These are phyloP conservation scores for Opisthocomus hoazin DNA, from an alignment of 2,113 vertebrate genomes.

Conservation along the genomic window DNA sequence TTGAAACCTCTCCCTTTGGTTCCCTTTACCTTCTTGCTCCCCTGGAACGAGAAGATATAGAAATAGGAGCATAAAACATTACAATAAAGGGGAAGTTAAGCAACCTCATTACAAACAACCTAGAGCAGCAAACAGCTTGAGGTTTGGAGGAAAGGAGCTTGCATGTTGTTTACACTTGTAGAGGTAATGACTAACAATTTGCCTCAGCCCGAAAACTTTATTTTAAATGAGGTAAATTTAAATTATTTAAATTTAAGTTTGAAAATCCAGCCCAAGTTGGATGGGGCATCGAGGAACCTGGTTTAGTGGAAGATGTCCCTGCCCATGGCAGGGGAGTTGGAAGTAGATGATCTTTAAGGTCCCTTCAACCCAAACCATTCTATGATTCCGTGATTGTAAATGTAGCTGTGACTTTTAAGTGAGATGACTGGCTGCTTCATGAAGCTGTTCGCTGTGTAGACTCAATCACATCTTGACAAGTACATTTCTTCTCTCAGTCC, in stretches of 20 bases:
- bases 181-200: not conserved
- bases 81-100: not conserved
- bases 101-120: not conserved
- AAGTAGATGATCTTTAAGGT: too few relatives aligned
- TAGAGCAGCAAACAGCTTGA: not conserved
- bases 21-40: slow-evolving; percentile 18
- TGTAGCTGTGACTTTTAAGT: not conserved
- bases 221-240: not conserved
- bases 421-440: not conserved
- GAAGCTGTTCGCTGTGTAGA: not conserved
- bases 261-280: too few relatives aligned
- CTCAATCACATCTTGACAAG: not conserved
- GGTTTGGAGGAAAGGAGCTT: not conserved
- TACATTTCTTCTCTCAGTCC: not conserved
- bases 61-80: not conserved
- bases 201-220: not conserved
- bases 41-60: not conserved
- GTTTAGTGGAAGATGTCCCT: too few relatives aligned
- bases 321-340: too few relatives aligned
- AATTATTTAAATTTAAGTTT: too few relatives aligned
- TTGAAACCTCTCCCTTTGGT: slow-evolving; percentile 49
- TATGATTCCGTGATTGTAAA: too few relatives aligned
- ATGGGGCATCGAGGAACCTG: too few relatives aligned
- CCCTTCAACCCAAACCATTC: too few relatives aligned
- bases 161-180: not conserved